Evolutionary conservation across 2,113 vertebrate genomes (phyloP), one percentile per base, ranked within the genome.

Genomic region (Drymodes brunneopygia): DNA sequence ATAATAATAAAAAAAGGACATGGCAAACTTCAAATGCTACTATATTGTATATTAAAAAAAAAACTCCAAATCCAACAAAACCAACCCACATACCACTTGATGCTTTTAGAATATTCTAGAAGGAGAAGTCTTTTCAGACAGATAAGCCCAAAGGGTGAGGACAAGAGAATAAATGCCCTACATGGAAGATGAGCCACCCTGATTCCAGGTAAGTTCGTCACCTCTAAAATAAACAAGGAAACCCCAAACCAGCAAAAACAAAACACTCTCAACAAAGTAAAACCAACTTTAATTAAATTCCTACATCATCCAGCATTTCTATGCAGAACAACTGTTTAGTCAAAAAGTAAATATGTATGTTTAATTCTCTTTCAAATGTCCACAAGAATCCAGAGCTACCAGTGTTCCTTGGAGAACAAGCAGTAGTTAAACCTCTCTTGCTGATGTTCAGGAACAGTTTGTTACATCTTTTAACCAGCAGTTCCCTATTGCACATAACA

Each of bases 401-500:
- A 97, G 83, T 61, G 91, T 83, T 97, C 97, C 97, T 96, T 36
- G 96, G 97, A 97, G 97, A 98, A 96, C 88, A 95, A 97, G 96
- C 97, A 97, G 97, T 96, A 97, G 97, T 97, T 94, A 90, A 95
- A 79, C 92, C 87, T 81, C 74, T 71, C 79, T 95, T 93, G 80
- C 92, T 92, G 92, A 95, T 85, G 70, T 69, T 96, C 87, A 87
- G 88, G 95, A 96, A 95, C 50, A 91, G 86, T 95, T 92, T 48
- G 38, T 94, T 88, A 97, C 94, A 96, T 86, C 95, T 96, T 96
- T 97, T 90, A 95, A 95, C 94, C 95, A 98, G 97, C 95, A 98
- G 94, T 92, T 97, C 97, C 96, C 96, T 98, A 98, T 98, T 98
- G 98, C 98, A 98, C 97, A 10, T 96, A 93, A 97, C 87, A 94